These are phyloP conservation scores for Lacerta viridis DNA, from an alignment of 2,797 vertebrate genomes.

Conservation along the genomic window DNA sequence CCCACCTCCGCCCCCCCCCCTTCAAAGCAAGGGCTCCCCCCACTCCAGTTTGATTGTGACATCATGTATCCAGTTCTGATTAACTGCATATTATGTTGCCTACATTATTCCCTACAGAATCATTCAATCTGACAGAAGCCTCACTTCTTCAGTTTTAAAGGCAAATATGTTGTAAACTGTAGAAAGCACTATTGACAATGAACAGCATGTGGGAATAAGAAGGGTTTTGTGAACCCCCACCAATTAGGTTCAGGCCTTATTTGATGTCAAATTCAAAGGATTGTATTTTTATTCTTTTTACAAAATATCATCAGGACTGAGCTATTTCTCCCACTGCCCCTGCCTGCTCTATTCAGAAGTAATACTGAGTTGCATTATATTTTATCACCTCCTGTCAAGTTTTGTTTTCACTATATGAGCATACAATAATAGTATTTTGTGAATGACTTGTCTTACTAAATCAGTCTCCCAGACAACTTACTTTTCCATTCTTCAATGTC, in stretches of 20 bases:
- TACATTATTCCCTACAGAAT: not conserved
- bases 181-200: not conserved
- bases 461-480: conserved; percentile 76
- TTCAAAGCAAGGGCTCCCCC: too few species aligned
- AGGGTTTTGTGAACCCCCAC: not conserved
- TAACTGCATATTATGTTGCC: not conserved
- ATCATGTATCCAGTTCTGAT: not conserved
- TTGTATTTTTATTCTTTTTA: not conserved
- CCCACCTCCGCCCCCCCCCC: too few species aligned
- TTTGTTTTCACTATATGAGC: not conserved
- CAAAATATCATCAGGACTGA: rapidly evolving
- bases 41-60: not conserved
- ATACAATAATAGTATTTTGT: not conserved
- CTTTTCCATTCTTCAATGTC: conserved; percentile 98
- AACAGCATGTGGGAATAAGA: not conserved
- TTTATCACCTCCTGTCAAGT: not conserved
- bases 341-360: rapidly evolving
- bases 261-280: not conserved
- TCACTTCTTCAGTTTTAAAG: not conserved
- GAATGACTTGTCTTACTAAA: rapidly evolving
- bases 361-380: not conserved
- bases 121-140: not conserved
- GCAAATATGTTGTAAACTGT: not conserved
- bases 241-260: not conserved
- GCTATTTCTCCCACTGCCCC: not conserved